These are phyloP conservation scores for Metopolophium dirhodum DNA, from an alignment of 1,140 invertebrate species.

Conservation along the genomic window DNA sequence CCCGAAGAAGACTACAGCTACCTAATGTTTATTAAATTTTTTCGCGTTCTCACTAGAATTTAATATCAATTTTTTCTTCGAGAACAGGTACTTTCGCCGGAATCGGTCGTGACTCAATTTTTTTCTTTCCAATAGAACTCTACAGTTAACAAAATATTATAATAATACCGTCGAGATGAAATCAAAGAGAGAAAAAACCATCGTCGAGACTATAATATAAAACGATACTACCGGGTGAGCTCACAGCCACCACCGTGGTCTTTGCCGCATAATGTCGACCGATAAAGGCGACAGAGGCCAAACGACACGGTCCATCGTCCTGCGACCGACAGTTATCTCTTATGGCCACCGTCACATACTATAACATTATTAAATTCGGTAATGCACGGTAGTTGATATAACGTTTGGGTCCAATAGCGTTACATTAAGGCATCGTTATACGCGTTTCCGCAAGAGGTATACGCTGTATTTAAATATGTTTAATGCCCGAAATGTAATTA, in stretches of 20 bases:
- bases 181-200: background rate
- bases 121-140: background rate
- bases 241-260: background rate
- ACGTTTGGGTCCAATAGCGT: background rate
- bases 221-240: too few relatives aligned
- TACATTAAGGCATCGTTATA: background rate
- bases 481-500: conserved; percentile 9
- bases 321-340: background rate
- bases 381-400: background rate
- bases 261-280: background rate
- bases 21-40: conserved; percentile 1
- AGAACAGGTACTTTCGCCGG: background rate
- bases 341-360: too few relatives aligned
- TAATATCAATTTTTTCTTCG: background rate
- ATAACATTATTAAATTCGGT: background rate
- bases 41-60: background rate
- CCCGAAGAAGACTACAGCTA: background rate
- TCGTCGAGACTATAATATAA: background rate
- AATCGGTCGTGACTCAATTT: background rate
- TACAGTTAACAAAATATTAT: background rate
- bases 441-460: background rate
- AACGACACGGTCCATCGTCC: background rate
- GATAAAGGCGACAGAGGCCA: background rate
- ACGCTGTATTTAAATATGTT: background rate
- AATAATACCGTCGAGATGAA: background rate